Base-by-base conservation (phyloP, 2,888 invertebrate species). In the Nomada fucata region DNA sequence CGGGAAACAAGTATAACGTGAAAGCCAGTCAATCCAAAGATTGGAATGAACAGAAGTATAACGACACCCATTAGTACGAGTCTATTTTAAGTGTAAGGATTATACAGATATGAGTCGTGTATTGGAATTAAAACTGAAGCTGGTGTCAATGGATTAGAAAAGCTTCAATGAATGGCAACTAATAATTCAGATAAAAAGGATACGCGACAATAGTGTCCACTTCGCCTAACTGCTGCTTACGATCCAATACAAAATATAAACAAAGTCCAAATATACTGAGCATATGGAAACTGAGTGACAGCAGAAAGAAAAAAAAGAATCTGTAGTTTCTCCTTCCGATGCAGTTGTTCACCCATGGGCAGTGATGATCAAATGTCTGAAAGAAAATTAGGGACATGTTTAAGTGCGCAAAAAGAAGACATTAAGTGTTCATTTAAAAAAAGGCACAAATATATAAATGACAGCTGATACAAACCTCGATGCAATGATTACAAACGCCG, bases 291-390 rank as follows among this genome's bases (percentile, higher is more conserved):
- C 98, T 98, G 85, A 99, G 95, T 79, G 98, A 98, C 93, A 99
- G 96, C 86, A 99, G 96, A 94, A 99, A 99, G 95, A 99, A 97
- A 95, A 99, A 99, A 95, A 99, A 99, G 95, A 98, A 99, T 93
- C 99, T 96, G 94, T 99, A 99, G 95, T 99, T 99, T 91, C 99
- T 96, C 91, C 98, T 96, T 86, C 99, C 99, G 93, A 99, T 99
- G 94, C 98, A 98, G 94, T 98, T 98, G 95, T 98, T 98, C 92
- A 98, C 98, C 98, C 98, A 98, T 85, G 98, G 98, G 94, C 99
- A 99, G 95, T 99, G 99, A 95, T 99, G 99, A 95, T 99, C 99
- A 94, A 99, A 99, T 76, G 99, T 99, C 98, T 99, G 70, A 96
- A 96, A 89, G 1, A 0, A 13, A 3, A 15, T 47, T 47, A 47